Evolutionary conservation across 2,113 vertebrate species (phyloP).

Genomic region (Procapra przewalskii): DNA sequence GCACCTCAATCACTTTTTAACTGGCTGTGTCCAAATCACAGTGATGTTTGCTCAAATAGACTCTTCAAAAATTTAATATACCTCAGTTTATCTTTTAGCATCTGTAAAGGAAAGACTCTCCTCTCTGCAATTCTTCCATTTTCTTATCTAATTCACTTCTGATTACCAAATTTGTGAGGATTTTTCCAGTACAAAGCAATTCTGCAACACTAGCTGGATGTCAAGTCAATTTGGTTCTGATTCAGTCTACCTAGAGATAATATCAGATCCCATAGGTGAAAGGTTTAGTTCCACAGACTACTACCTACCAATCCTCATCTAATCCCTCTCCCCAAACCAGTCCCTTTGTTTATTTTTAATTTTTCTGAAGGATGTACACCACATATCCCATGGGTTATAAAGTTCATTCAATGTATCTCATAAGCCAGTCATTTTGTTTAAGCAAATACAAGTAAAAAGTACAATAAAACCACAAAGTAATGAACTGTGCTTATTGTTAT

Average conservation of each 20-base stretch:
- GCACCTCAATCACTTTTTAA: neutral
- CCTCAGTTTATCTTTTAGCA: neutral
- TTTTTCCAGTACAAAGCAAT: neutral
- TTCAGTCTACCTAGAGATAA: neutral
- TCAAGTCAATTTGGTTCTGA: neutral
- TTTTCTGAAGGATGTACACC: constrained; percentile 97
- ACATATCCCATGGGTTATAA: constrained; percentile 99
- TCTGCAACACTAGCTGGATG: neutral
- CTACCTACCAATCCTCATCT: fast-evolving
- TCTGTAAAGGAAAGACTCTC: neutral
- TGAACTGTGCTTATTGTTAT: constrained; percentile 92
- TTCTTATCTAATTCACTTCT: neutral
- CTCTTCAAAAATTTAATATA: neutral
- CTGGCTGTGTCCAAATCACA: neutral
- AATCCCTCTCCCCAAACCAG: neutral
- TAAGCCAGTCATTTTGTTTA: constrained; percentile 98
- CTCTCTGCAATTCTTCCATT: neutral
- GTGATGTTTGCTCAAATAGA: neutral
- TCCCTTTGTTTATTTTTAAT: constrained; percentile 90
- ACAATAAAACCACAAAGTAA: constrained; percentile 98
- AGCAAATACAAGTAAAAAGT: constrained; percentile 99
- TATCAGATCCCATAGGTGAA: neutral
- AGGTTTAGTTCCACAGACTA: neutral
- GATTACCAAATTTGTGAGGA: neutral
- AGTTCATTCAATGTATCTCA: constrained; percentile 99